Evolutionary conservation across 1,140 invertebrate genomes (phyloP), one percentile per base, ranked within the genome.

Genomic region (Elysia chlorotica): DNA sequence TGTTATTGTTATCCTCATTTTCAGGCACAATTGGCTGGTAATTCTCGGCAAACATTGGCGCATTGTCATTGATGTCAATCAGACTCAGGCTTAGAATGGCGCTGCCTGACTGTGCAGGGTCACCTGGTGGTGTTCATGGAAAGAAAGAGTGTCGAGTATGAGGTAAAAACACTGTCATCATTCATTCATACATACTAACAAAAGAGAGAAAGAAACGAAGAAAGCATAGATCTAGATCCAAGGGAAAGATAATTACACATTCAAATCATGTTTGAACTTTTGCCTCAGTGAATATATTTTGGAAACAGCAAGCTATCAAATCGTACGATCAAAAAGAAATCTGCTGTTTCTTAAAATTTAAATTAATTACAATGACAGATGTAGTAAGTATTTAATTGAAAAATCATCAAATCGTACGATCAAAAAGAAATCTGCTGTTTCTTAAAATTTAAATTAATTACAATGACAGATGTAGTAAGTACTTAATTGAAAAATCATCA

Each of bases 21-120:
- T 37, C 95, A 93, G 37, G 93, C 91, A 77, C 89, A 14, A 98
- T 94, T 0, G 96, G 96, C 62, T 94, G 90, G 84, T 98, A 98
- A 82, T 97, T 94, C 84, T 96, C 94, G 1, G 95, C 89, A 88
- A 97, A 96, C 75, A 92, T 93, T 0, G 96, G 96, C n/a, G 87
- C 87, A 78, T 91, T 98, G 82, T 99, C 97, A 86, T 99, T 99
- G 69, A 99, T 96, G 82, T 99, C 97, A 84, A 94, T 93, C 0
- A 99, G 95, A 73, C 96, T 95, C 0, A 99, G 95, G 0, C 95
- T 96, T 23, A 99, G 88, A 1, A 96, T 98, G 0, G 96, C 96
- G 1, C 96, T 98, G 2, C 97, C 96, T 4, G 96, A 99, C 88
- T 95, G 94, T 0, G 96, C 92, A 10, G 96, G 96, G 62, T 82